A percentile compares a stretch with the other conserved stretches of the same genome.
phyloP scores from a whole-genome alignment of 2,888 invertebrate genomes.

The Mesorhabditis belari region DNA sequence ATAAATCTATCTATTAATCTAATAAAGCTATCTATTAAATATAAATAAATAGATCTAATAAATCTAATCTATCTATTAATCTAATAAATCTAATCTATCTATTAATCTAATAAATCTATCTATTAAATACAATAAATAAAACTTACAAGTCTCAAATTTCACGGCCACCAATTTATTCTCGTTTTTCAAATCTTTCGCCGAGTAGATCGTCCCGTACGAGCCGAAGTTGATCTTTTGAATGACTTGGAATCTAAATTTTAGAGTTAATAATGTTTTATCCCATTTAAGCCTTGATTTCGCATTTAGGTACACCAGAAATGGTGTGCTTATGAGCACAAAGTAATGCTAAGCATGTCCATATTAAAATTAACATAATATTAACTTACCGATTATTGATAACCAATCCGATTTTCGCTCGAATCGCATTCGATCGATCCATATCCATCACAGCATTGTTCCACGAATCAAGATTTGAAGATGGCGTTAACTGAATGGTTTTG shows the following conservation, averaged over 20 bases:
- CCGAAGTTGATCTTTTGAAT: constrained; percentile 28
- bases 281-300: not conserved
- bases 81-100: no score
- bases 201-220: constrained; percentile 33
- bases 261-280: not conserved
- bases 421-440: constrained; percentile 20
- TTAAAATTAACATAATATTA: no score
- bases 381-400: constrained; percentile 25
- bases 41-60: no score
- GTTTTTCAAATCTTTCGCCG: constrained; percentile 24
- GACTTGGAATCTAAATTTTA: constrained; percentile 30
- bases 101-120: no score
- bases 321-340: no score
- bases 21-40: no score
- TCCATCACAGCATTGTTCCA: constrained; percentile 20
- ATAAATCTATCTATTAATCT: no score
- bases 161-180: constrained; percentile 26
- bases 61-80: no score
- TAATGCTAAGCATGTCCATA: not conserved
- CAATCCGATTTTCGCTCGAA: constrained; percentile 34
- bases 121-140: no score
- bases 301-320: not conserved
- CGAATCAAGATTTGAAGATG: constrained; percentile 5
- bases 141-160: constrained; percentile 31
- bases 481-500: not conserved